Evolutionary conservation across 2,113 vertebrate species (phyloP).

Genomic region (Nyctibius bracteatus): DNA sequence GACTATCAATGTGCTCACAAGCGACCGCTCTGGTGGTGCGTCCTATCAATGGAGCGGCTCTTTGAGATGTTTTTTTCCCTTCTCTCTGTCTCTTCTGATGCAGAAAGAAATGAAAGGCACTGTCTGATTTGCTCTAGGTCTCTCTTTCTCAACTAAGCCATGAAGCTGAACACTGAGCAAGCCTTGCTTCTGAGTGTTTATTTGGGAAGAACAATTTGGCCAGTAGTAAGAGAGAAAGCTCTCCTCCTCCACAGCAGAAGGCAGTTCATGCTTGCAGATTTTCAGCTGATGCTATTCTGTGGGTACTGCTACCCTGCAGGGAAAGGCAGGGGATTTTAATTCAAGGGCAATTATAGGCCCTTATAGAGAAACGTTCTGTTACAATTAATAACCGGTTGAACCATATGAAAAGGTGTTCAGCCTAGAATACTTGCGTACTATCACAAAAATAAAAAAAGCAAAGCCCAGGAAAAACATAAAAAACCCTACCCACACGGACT

Average conservation of each 20-base stretch:
- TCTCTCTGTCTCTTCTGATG: not conserved
- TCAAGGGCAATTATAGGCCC: not conserved
- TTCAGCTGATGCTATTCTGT: not conserved
- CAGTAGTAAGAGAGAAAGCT: not conserved
- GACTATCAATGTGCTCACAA: not conserved
- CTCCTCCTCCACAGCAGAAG: not conserved
- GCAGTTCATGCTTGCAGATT: not conserved
- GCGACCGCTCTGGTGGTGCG: fast-evolving
- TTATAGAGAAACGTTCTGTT: not conserved
- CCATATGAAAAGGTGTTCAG: not conserved
- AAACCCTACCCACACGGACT: fast-evolving
- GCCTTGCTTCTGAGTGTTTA: not conserved
- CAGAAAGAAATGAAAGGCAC: not conserved
- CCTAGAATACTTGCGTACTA: not conserved
- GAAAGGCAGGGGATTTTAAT: not conserved
- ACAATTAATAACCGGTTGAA: not conserved
- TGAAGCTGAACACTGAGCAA: not conserved
- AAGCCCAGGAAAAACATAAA: not conserved
- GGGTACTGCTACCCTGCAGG: not conserved
- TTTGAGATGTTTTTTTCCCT: not conserved
- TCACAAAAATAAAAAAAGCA: not conserved
- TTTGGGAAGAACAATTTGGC: not conserved
- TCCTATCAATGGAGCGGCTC: not conserved
- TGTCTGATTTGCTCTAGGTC: not conserved
- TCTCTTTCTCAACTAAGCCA: not conserved